These are phyloP conservation scores for Halocynthia roretzi DNA, from an alignment of 23 tunicate species.

Conservation along the genomic window DNA sequence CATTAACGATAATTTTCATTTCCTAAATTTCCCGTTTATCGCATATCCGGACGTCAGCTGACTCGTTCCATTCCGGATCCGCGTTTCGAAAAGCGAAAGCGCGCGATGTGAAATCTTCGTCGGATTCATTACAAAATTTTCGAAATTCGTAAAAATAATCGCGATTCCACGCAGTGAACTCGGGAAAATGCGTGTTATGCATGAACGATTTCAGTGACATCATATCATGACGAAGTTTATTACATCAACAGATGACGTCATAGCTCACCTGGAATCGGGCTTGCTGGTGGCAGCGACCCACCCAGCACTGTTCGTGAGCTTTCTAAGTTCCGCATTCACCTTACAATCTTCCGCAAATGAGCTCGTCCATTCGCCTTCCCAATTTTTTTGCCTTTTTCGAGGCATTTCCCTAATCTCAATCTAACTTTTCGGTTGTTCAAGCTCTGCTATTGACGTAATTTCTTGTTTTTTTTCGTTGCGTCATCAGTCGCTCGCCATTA, in stretches of 20 bases:
- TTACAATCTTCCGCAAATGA: slow-evolving; percentile 15
- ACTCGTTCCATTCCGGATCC: too few relatives aligned
- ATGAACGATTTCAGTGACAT: slow-evolving; percentile 31
- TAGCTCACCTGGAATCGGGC: slow-evolving; percentile 36
- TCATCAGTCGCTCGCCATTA: slow-evolving; percentile 27
- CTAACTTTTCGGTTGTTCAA: not conserved
- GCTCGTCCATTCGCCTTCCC: slow-evolving; percentile 26
- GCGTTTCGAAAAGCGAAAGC: too few relatives aligned
- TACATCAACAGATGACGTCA: slow-evolving; percentile 19
- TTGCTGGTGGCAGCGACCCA: slow-evolving; percentile 59
- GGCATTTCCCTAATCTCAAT: slow-evolving; percentile 19
- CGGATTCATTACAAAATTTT: too few relatives aligned
- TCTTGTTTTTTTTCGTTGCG: slow-evolving; percentile 13
- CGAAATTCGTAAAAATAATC: too few relatives aligned
- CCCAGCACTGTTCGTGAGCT: slow-evolving; percentile 66
- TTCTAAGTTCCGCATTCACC: slow-evolving; percentile 54
- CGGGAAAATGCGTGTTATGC: slow-evolving; percentile 18
- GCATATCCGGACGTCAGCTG: too few relatives aligned
- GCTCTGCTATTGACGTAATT: not conserved
- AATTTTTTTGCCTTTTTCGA: slow-evolving; percentile 6
- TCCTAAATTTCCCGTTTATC: too few relatives aligned
- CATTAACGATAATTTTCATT: too few relatives aligned
- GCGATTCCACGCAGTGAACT: too few relatives aligned
- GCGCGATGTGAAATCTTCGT: too few relatives aligned
- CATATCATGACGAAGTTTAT: slow-evolving; percentile 1